Evolutionary conservation across 2,113 vertebrate genomes (phyloP).

Genomic region (Antennarius striatus): DNA sequence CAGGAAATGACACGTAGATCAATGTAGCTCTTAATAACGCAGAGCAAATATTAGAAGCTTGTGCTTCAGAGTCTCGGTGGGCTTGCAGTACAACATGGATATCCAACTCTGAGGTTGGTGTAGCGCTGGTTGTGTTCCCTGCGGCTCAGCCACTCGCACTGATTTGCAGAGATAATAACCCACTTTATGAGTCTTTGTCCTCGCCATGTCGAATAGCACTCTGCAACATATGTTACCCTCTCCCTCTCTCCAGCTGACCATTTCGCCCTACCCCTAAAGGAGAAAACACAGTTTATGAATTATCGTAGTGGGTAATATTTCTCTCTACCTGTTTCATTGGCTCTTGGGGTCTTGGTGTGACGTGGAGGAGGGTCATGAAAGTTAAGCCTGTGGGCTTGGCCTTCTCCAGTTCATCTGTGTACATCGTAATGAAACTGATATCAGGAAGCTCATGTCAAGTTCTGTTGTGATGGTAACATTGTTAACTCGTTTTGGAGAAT

Average conservation of each 20-base stretch:
- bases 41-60: slow-evolving; percentile 1
- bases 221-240: slow-evolving; percentile 47
- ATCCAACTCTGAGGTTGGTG: slow-evolving; percentile 9
- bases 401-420: slow-evolving; percentile 23
- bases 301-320: slow-evolving; percentile 11
- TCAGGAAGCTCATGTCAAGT: slow-evolving; percentile 17
- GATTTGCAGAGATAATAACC: slow-evolving; percentile 73
- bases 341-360: slow-evolving; percentile 46
- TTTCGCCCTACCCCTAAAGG: slow-evolving; percentile 18
- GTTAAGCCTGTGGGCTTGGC: slow-evolving; percentile 17
- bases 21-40: neutral
- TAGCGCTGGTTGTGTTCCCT: slow-evolving; percentile 20
- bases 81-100: neutral
- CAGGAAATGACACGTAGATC: neutral
- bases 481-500: slow-evolving; percentile 17
- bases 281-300: slow-evolving; percentile 28
- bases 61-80: slow-evolving; percentile 17
- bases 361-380: slow-evolving; percentile 29
- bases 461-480: slow-evolving; percentile 30
- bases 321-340: slow-evolving; percentile 27
- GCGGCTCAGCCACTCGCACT: slow-evolving; percentile 46
- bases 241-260: neutral
- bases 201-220: slow-evolving; percentile 41
- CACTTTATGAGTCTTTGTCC: slow-evolving; percentile 59
- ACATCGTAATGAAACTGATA: slow-evolving; percentile 43